These are phyloP conservation scores for Gallinago undulata DNA, from an alignment of 2,113 vertebrate species.

Conservation along the genomic window DNA sequence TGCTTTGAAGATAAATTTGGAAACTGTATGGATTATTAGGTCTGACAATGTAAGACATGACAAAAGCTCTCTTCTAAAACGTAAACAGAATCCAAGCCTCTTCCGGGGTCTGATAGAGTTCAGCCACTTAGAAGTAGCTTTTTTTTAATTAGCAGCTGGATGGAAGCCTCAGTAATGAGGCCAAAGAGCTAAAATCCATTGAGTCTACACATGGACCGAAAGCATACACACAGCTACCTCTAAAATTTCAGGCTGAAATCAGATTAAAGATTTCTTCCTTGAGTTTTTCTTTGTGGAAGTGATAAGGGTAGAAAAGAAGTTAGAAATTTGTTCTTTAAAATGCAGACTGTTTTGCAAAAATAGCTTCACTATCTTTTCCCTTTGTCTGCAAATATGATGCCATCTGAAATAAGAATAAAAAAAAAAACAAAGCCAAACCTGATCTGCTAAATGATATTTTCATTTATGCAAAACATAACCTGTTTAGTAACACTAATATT, in stretches of 20 bases:
- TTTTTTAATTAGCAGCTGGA: not conserved
- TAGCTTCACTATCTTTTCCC: not conserved
- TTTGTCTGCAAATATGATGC: not conserved
- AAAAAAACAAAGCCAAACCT: not conserved
- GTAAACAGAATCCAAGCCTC: not conserved
- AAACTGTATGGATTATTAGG: not conserved
- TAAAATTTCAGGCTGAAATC: not conserved
- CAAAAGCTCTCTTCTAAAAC: not conserved
- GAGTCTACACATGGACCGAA: not conserved
- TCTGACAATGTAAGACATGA: not conserved
- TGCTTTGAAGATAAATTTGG: not conserved
- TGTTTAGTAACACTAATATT: too few relatives aligned
- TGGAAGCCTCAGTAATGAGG: not conserved
- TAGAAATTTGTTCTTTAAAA: not conserved
- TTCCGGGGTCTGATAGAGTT: not conserved
- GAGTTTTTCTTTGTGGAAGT: not conserved
- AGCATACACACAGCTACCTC: too few relatives aligned
- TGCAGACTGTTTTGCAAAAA: not conserved
- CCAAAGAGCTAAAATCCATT: not conserved
- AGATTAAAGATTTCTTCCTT: not conserved
- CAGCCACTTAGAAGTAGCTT: not conserved
- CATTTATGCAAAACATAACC: not conserved
- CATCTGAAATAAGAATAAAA: not conserved
- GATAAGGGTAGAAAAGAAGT: not conserved
- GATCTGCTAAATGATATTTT: not conserved